A percentile compares a stretch with the other conserved stretches of the same genome.
phyloP scores from a whole-genome alignment of 2,888 invertebrate genomes.

The Temnothorax rugatulus region DNA sequence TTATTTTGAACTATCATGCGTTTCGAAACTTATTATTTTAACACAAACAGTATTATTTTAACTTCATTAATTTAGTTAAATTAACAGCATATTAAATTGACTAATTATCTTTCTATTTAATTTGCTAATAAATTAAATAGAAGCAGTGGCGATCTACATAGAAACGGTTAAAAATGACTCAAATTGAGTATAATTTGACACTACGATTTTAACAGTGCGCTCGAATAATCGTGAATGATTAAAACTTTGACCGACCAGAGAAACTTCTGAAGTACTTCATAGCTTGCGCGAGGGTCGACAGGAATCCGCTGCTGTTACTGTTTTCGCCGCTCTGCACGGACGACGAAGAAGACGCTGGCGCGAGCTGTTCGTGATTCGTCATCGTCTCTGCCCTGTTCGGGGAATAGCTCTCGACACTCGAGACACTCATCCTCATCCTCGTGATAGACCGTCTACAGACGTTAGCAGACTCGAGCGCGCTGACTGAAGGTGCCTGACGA shows the following conservation, averaged over 20 bases:
- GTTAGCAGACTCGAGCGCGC: neutral
- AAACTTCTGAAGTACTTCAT: slow-evolving; percentile 79
- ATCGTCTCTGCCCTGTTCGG: neutral
- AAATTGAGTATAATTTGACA: too few species aligned
- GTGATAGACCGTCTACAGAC: slow-evolving; percentile 64
- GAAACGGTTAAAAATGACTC: too few species aligned
- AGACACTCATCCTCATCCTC: slow-evolving; percentile 75
- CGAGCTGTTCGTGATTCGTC: neutral
- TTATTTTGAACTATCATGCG: too few species aligned
- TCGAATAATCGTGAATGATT: neutral
- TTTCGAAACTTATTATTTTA: too few species aligned
- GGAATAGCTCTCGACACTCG: slow-evolving; percentile 66
- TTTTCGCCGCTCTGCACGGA: slow-evolving; percentile 21
- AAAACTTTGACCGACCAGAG: slow-evolving; percentile 73
- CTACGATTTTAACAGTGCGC: too few species aligned
- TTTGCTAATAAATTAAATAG: too few species aligned
- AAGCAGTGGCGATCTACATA: too few species aligned
- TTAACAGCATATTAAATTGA: too few species aligned
- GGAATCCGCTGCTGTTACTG: slow-evolving; percentile 72
- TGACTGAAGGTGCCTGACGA: slow-evolving; percentile 3
- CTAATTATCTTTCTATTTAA: too few species aligned
- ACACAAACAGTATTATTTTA: too few species aligned
- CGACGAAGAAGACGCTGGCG: neutral
- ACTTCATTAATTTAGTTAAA: too few species aligned
- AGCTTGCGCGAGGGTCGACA: slow-evolving; percentile 80